Base-by-base conservation (phyloP, 2,113 vertebrate species). In the Puntigrus tetrazona region DNA sequence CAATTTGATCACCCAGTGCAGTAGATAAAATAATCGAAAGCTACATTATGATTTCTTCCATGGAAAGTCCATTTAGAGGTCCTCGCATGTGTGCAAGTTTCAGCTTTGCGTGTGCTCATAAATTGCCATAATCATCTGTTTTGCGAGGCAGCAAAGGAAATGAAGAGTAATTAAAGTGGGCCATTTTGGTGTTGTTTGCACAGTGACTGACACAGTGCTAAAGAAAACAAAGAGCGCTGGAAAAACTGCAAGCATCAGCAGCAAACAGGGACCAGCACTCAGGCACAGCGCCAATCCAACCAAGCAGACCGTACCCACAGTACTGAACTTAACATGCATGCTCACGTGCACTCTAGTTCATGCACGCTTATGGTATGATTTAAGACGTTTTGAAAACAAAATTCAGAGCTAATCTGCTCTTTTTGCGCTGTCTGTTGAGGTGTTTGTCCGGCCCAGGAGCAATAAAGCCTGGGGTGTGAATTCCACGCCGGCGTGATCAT, bases 191-290 rank as follows among this genome's bases (percentile, higher is more conserved):
- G 47, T n/a, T 82, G 83, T 81, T 81, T 86, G 81, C 38, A 81
- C 77, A 88, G 84, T 52, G 38, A 81, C 41, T 65, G 81, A 77
- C 69, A 36, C 57, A 14, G 72, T n/a, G 63, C 52, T 70, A 86
- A 84, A 88, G 77, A 80, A 86, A 86, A 86, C 87, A 84, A 74
- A 77, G 77, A 67, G 52, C 57, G 61, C 29, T 41, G 55, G 57
- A 72, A 57, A 88, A 88, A 65, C 78, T 61, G 77, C 50, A 74
- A 34, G 6, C 41, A 81, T 83, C 81, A 88, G 76, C 76, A 72
- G 73, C 80, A 59, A 65, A 55, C 59, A 22, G 27, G 16, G 55
- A 61, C n/a, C 76, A 84, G 69, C 43, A 61, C 16, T 69, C 55
- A 43, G 82, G 69, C 70, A 81, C 36, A 29, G 27, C 36, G 74